phyloP scores from a whole-genome alignment of 92 coral and sea anemone species.

The Parazoanthus darwini region DNA sequence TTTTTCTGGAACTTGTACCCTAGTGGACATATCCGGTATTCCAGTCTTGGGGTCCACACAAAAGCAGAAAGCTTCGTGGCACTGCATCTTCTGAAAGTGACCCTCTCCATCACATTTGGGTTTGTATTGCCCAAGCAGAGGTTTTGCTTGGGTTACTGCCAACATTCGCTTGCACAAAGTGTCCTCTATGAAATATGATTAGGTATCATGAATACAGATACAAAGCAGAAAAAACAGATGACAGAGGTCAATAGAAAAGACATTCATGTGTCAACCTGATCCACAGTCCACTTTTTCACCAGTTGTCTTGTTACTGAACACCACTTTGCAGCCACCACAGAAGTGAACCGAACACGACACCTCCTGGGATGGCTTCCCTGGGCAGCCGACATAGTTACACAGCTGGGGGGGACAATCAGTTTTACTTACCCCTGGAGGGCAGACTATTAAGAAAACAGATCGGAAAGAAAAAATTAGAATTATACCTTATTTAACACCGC shows the following conservation, averaged over 20 bases:
- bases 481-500: too few relatives aligned
- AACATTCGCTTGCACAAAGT: constrained; percentile 85
- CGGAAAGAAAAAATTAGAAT: neutral
- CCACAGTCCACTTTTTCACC: constrained; percentile 86
- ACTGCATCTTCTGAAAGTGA: constrained; percentile 67
- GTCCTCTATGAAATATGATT: constrained; percentile 54
- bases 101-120: constrained; percentile 83
- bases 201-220: neutral
- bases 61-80: constrained; percentile 79
- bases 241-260: too few relatives aligned
- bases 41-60: constrained; percentile 88
- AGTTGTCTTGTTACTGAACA: constrained; percentile 79
- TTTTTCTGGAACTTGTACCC: constrained; percentile 41
- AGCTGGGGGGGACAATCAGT: constrained; percentile 79
- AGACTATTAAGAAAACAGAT: constrained; percentile 51
- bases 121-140: constrained; percentile 74
- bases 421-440: constrained; percentile 74
- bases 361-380: constrained; percentile 66
- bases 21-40: constrained; percentile 85
- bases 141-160: constrained; percentile 57
- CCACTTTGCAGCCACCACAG: constrained; percentile 88
- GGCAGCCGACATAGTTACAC: constrained; percentile 90
- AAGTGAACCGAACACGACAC: constrained; percentile 74
- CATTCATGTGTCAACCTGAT: constrained; percentile 59
- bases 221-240: neutral